Conservation (phyloP, 2,113 vertebrate species). For the Atlantisia rogersi region DNA sequence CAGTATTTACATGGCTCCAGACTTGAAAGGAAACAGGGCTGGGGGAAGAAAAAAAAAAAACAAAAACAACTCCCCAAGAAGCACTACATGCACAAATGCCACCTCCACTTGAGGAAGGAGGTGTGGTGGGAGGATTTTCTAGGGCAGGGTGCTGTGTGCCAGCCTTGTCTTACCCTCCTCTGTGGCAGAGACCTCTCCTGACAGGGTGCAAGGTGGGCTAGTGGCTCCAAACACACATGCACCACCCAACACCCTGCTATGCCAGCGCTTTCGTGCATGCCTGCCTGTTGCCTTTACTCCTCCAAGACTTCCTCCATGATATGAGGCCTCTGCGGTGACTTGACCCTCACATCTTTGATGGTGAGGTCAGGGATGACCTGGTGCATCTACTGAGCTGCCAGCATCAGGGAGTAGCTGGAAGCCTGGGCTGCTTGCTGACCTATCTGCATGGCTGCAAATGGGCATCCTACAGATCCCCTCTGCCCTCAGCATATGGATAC, state of each 20-base stretch:
- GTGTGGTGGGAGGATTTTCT: neutral
- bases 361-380: neutral
- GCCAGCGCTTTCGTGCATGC: neutral
- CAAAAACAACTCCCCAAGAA: neutral
- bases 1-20: neutral
- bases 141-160: neutral
- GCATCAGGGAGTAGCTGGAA: neutral
- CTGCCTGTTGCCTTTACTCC: neutral
- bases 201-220: neutral
- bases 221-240: neutral
- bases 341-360: neutral
- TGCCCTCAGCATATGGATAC: neutral
- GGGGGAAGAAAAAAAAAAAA: neutral
- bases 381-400: neutral
- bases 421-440: accelerated
- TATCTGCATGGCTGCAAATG: neutral
- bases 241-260: neutral
- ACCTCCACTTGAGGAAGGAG: neutral
- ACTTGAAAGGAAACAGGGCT: neutral
- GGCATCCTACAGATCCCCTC: neutral
- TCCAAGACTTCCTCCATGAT: neutral
- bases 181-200: neutral
- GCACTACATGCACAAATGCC: neutral
- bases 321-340: neutral
- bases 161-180: neutral